Conservation (phyloP, 1,140 invertebrate species). For the Piezodorus guildinii region DNA sequence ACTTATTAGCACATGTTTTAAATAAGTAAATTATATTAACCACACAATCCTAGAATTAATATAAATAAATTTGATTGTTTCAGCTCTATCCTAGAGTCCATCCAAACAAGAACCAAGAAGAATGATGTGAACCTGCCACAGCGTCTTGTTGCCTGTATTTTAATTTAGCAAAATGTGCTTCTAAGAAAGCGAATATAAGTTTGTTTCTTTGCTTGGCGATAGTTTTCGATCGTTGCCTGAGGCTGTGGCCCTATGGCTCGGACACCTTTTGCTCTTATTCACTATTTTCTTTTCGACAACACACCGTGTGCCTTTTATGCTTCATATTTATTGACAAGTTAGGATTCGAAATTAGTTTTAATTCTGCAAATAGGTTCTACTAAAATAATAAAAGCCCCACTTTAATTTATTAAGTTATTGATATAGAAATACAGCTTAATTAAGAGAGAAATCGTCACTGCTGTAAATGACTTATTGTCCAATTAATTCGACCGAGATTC, state of each 20-base stretch:
- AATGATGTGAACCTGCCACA: background rate
- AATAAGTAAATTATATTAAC: no score
- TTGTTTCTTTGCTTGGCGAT: no score
- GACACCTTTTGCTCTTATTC: background rate
- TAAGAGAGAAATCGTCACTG: background rate
- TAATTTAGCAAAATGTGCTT: no score
- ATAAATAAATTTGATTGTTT: slow-evolving; percentile 30
- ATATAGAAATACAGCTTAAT: no score
- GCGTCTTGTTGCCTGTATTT: background rate
- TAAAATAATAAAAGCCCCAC: no score
- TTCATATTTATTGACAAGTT: slow-evolving; percentile 4
- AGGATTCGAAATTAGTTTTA: slow-evolving; percentile 8
- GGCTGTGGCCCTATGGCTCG: background rate
- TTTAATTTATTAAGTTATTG: no score
- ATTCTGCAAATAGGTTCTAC: no score
- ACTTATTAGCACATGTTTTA: no score
- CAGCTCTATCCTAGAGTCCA: slow-evolving; percentile 52
- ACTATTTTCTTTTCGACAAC: background rate
- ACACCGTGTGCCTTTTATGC: slow-evolving; percentile 6
- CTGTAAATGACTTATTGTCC: slow-evolving; percentile 1
- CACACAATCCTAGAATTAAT: no score
- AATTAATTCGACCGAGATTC: no score
- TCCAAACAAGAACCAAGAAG: slow-evolving; percentile 33
- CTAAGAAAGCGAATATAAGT: no score
- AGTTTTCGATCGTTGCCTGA: background rate